A percentile compares a stretch with the other conserved stretches of the same genome.
Evolutionary conservation across 2,113 vertebrate genomes (phyloP).

Genomic region (Paradisaea rubra): DNA sequence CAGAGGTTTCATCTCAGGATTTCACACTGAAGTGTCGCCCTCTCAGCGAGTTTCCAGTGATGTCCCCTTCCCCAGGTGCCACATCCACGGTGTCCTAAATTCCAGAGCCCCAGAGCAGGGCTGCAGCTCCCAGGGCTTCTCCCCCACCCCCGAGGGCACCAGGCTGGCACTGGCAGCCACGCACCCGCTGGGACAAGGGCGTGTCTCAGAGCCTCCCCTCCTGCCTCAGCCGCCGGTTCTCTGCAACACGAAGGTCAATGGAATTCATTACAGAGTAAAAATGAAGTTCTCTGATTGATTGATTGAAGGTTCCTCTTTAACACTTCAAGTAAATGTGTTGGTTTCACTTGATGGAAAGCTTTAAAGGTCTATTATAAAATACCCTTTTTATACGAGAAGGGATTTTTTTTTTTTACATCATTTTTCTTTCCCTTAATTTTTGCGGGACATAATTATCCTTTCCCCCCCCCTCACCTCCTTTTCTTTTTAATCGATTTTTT

Average conservation of each 20-base stretch:
- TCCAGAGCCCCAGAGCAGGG: background rate
- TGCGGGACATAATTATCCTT: conserved; percentile 31
- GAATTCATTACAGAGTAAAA: conserved; percentile 47
- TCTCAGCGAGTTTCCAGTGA: background rate
- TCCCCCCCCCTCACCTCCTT: background rate
- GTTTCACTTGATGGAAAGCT: conserved; percentile 59
- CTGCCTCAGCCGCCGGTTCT: accelerated
- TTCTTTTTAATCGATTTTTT: background rate
- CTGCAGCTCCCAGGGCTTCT: background rate
- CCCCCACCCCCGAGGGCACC: background rate
- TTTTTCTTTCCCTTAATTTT: conserved; percentile 57
- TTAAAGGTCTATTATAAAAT: conserved; percentile 45
- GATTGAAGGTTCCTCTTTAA: conserved; percentile 61
- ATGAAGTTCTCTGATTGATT: conserved; percentile 55
- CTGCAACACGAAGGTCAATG: conserved; percentile 27
- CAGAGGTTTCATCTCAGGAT: background rate
- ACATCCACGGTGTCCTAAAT: background rate
- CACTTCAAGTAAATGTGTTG: conserved; percentile 55
- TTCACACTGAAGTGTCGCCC: background rate
- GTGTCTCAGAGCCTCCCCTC: background rate
- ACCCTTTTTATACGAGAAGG: background rate
- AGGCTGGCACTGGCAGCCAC: background rate
- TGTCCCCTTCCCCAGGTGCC: background rate
- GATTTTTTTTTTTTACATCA: conserved; percentile 37
- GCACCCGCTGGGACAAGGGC: accelerated